Base-by-base conservation (phyloP, 2,113 vertebrate genomes). In the Ibidorhyncha struthersii region DNA sequence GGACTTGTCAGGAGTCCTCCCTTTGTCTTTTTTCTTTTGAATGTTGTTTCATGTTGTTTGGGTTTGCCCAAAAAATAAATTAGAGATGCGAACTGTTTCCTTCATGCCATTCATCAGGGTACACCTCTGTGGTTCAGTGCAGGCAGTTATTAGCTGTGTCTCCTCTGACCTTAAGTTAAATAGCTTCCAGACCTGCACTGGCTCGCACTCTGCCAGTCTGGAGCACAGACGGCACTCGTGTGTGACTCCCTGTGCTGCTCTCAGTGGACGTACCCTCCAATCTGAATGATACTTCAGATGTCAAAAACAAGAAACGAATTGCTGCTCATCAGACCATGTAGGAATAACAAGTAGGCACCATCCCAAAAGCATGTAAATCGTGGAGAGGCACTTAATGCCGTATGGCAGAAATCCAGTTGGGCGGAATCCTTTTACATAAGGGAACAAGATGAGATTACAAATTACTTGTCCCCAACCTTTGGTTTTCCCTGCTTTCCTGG, bases 281-380 rank as follows among this genome's bases (percentile, higher is more conserved):
- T n/a, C 7, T 36, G 76, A 89, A 89, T 12, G 15, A 58, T 27
- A 32, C 4, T 30, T 72, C 10, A 61, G 40, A 56, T 21, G 10
- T 74, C 32, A 83, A 50, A 92, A 89, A 21, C n/a, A 26, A 49
- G 32, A 83, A 95, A 38, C 4, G 83, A 88, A 73, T 53, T 53
- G 16, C 8, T 0, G 0, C 5, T 73, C 14, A 16, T 66, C 67
- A 81, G 40, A 65, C 8, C 12, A 29, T 32, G 7, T 13, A 92
- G 47, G n/a, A 80, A 45, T 36, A 82, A 30, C 3, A 5, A 89
- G 58, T 4, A 66, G n/a, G 53, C 25, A 27, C 20, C 26, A 49
- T 70, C 17, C 30, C 69, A 50, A 81, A 86, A 77, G 27, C 19
- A 19, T 16, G 17, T 50, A 32, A 50, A 70, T 70, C 22, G 3